phyloP scores from a whole-genome alignment of 2,797 vertebrate genomes.

The Coregonus suidteri region DNA sequence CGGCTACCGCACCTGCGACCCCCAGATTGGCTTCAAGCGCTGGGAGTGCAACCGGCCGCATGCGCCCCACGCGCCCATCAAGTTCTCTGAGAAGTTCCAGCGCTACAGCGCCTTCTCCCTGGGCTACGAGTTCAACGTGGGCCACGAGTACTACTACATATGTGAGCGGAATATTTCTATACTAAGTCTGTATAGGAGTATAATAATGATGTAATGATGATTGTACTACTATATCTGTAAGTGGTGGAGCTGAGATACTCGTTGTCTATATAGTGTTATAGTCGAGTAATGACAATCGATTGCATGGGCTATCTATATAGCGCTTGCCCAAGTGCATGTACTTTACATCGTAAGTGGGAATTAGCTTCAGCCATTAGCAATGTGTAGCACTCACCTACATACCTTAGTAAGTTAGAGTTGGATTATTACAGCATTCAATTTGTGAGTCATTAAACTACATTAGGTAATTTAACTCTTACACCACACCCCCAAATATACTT shows the following conservation, averaged over 20 bases:
- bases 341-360: not conserved
- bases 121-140: slow-evolving; percentile 93
- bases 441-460: no score
- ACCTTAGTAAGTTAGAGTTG: no score
- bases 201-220: no score
- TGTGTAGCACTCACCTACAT: not conserved
- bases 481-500: no score
- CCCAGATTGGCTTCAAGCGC: slow-evolving; percentile 88
- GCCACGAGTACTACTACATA: slow-evolving; percentile 94
- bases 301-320: not conserved
- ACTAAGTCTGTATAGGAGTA: not conserved
- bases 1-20: slow-evolving; percentile 88
- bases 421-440: no score
- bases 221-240: slow-evolving; percentile 10
- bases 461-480: no score
- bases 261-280: not conserved
- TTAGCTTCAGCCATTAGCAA: not conserved
- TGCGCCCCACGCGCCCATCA: slow-evolving; percentile 89
- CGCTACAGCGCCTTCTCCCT: slow-evolving; percentile 96
- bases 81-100: slow-evolving; percentile 97
- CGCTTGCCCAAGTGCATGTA: not conserved
- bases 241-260: not conserved
- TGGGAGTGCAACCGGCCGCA: slow-evolving; percentile 95
- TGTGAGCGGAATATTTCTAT: slow-evolving; percentile 74
- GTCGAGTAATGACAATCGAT: not conserved